These are phyloP conservation scores for Cantharis rustica DNA, from an alignment of 2,888 invertebrate species.

Conservation along the genomic window DNA sequence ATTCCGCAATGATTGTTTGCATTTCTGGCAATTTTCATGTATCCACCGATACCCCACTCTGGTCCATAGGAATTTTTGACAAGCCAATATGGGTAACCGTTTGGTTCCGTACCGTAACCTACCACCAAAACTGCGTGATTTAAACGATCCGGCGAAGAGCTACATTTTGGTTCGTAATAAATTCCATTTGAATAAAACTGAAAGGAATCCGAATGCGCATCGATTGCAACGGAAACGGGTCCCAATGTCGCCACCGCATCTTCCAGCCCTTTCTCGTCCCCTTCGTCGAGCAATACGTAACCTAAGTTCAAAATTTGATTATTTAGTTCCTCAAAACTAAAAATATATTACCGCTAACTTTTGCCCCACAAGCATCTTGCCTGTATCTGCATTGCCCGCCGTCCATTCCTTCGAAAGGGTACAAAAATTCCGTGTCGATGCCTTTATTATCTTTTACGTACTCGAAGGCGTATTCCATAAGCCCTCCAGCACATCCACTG, in stretches of 20 bases:
- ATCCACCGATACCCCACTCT: conserved; percentile 45
- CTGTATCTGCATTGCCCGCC: conserved; percentile 36
- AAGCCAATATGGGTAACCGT: conserved; percentile 67
- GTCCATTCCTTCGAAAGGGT: conserved; percentile 58
- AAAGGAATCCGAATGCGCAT: conserved; percentile 83
- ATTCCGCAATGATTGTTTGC: conserved; percentile 81
- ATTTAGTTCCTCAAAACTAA: neutral
- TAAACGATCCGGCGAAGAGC: conserved; percentile 61
- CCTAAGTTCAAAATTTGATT: conserved; percentile 58
- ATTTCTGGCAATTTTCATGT: conserved; percentile 44
- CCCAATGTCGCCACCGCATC: conserved; percentile 83
- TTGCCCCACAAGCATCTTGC: conserved; percentile 32
- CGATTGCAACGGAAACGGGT: conserved; percentile 87
- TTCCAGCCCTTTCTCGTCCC: conserved; percentile 75
- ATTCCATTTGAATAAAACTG: conserved; percentile 84
- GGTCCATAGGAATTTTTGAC: conserved; percentile 73
- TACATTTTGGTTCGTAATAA: conserved; percentile 79
- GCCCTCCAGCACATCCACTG: conserved; percentile 61
- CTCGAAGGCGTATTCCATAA: conserved; percentile 59
- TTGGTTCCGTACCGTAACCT: conserved; percentile 74
- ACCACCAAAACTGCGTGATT: conserved; percentile 86
- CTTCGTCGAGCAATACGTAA: conserved; percentile 72
- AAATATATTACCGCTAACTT: conserved; percentile 32
- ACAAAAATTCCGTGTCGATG: conserved; percentile 61
- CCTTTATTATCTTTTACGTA: conserved; percentile 60